A percentile compares a stretch with the other conserved stretches of the same genome.
These are phyloP conservation scores for Sialis lutaria DNA, from an alignment of 2,888 invertebrate genomes.

Conservation along the genomic window DNA sequence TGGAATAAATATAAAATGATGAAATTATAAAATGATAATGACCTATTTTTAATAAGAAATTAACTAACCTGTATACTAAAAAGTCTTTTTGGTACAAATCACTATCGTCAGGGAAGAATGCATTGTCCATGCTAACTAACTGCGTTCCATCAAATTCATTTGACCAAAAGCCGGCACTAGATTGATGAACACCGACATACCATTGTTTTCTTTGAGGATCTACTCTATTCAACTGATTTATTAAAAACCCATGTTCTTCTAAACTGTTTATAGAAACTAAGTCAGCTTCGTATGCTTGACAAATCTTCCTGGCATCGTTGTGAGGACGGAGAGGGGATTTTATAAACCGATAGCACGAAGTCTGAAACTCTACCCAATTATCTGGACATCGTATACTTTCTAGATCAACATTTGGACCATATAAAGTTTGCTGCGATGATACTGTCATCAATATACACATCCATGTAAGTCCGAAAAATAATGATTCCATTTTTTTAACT, in stretches of 20 bases:
- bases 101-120: conserved; percentile 50
- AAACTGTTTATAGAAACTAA: conserved; percentile 60
- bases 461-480: too few relatives aligned
- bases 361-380: conserved; percentile 68
- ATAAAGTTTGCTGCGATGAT: neutral
- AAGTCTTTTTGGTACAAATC: conserved; percentile 46
- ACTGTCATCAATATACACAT: too few relatives aligned
- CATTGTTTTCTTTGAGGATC: conserved; percentile 77
- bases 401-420: neutral
- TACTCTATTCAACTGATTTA: conserved; percentile 59
- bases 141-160: conserved; percentile 73
- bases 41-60: neutral
- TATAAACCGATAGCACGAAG: conserved; percentile 78
- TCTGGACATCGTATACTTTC: conserved; percentile 50
- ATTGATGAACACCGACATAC: conserved; percentile 69
- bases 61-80: conserved; percentile 48
- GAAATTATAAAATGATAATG: neutral
- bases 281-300: conserved; percentile 66
- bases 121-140: conserved; percentile 60
- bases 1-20: conserved; percentile 29
- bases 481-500: too few relatives aligned
- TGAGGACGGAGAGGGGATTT: conserved; percentile 67
- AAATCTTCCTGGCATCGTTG: conserved; percentile 67
- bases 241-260: conserved; percentile 77
- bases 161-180: conserved; percentile 57